These are phyloP conservation scores for Drymonia ruficornis DNA, from an alignment of 2,888 invertebrate genomes.

Conservation along the genomic window DNA sequence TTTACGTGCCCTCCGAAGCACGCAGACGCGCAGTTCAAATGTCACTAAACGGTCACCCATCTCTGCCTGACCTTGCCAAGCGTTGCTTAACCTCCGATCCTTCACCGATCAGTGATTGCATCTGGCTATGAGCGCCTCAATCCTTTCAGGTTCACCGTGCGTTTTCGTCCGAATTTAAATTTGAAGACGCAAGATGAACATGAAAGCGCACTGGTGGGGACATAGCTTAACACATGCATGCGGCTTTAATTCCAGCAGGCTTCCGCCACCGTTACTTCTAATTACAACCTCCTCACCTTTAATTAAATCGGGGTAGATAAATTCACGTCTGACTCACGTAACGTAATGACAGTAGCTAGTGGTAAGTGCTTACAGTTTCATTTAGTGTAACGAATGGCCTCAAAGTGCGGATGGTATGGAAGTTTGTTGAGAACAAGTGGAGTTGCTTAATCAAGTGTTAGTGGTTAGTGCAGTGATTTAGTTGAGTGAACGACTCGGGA, in stretches of 20 bases:
- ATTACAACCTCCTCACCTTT: slow-evolving; percentile 55
- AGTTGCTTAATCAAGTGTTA: slow-evolving; percentile 1
- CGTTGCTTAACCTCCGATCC: too few species aligned
- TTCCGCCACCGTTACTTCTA: slow-evolving; percentile 33
- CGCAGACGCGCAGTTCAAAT: too few species aligned
- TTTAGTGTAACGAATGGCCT: slow-evolving; percentile 44
- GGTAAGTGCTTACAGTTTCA: slow-evolving; percentile 51
- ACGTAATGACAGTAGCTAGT: slow-evolving; percentile 16
- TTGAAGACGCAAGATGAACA: too few species aligned
- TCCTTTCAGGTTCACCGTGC: too few species aligned
- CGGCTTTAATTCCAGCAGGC: slow-evolving; percentile 13
- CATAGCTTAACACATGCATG: background rate
- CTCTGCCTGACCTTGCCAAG: too few species aligned
- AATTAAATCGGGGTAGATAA: slow-evolving; percentile 73
- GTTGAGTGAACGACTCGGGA: background rate
- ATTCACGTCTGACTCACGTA: slow-evolving; percentile 51
- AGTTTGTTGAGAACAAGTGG: background rate
- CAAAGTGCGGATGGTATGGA: background rate
- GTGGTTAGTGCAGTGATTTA: background rate
- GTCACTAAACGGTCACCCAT: too few species aligned
- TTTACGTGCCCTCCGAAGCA: too few species aligned
- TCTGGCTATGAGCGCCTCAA: too few species aligned
- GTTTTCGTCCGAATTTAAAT: too few species aligned
- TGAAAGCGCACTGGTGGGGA: too few species aligned
- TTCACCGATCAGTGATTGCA: too few species aligned